Base-by-base conservation (phyloP, 2,113 vertebrate species). In the Rafetus swinhoei region DNA sequence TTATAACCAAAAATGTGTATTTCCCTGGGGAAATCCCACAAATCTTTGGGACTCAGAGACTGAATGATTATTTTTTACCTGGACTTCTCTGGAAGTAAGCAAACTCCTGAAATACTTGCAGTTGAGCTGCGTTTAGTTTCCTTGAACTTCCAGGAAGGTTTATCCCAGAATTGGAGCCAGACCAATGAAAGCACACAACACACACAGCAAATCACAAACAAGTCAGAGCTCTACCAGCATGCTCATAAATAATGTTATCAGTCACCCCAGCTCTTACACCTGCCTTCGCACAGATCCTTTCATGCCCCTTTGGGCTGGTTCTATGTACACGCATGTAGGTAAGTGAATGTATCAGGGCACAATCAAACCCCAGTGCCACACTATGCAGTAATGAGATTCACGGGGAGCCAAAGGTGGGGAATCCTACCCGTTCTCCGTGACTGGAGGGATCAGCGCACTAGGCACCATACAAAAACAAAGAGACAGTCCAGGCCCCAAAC, bases 101-200 rank as follows among this genome's bases (percentile, higher is more conserved):
- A 27, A 92, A 93, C 92, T 95, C 90, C 45, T 91, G 94, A 65
- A 91, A 86, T 56, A 79, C 80, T 82, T 74, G 9, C 13, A 89
- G 79, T 11, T 25, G 79, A 81, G 93, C 92, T 89, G 91, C 95
- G 56, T 77, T 59, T 87, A 1, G 0, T 25, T 82, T 50, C 93
- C 84, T 89, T 90, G 59, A 74, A 93, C 92, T 80, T 93, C 92
- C 90, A 94, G 90, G 88, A 95, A 90, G 50, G 56, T 84, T 86
- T 86, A 39, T 39, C 52, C n/a, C 88, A 62, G 86, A 87, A 87
- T 94, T 94, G 94, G 79, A 0, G 0, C 14, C 11, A 45, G 88
- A 92, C 90, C 93, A 95, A 35, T 79, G 74, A 2, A 59, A 95
- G 91, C 87, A 95, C 88, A 57, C 25, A 27, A 50, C 15, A 85